A percentile compares a stretch with the other conserved stretches of the same genome.
Conservation (phyloP, 1,140 invertebrate genomes). For the Lepidotrigona ventralis region DNA sequence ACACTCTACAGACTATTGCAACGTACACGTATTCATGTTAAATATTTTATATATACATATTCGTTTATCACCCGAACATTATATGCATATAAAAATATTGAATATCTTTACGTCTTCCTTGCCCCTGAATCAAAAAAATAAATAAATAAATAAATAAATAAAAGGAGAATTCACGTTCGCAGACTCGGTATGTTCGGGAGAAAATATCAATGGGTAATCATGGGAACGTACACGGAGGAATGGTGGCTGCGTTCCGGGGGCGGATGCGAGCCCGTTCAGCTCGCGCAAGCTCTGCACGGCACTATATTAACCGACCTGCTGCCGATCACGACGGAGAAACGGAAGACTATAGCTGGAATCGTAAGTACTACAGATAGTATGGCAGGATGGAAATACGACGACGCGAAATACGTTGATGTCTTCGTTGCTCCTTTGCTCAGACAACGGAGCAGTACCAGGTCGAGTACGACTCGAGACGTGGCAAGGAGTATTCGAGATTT, state of each 20-base stretch:
- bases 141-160: too few species aligned
- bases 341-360: slow-evolving; percentile 93
- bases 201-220: slow-evolving; percentile 98
- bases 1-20: not conserved
- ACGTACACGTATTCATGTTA: too few species aligned
- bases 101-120: too few species aligned
- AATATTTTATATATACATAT: too few species aligned
- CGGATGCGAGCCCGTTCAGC: slow-evolving; percentile 88
- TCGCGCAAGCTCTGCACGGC: slow-evolving; percentile 92
- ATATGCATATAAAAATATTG: too few species aligned
- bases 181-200: slow-evolving; percentile 92
- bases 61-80: too few species aligned
- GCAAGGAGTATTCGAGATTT: slow-evolving; percentile 93
- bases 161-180: not conserved
- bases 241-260: slow-evolving; percentile 87
- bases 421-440: slow-evolving; percentile 78
- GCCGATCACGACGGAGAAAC: slow-evolving; percentile 86
- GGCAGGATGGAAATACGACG: not conserved
- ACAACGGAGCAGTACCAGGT: slow-evolving; percentile 92
- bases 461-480: slow-evolving; percentile 90
- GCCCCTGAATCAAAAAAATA: too few species aligned
- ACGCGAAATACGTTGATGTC: not conserved
- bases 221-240: slow-evolving; percentile 90
- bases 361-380: slow-evolving; percentile 82
- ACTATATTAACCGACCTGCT: slow-evolving; percentile 93